Evolutionary conservation across 2,113 vertebrate species (phyloP), one percentile per base, ranked within the genome.

Genomic region (Heterochromis multidens): DNA sequence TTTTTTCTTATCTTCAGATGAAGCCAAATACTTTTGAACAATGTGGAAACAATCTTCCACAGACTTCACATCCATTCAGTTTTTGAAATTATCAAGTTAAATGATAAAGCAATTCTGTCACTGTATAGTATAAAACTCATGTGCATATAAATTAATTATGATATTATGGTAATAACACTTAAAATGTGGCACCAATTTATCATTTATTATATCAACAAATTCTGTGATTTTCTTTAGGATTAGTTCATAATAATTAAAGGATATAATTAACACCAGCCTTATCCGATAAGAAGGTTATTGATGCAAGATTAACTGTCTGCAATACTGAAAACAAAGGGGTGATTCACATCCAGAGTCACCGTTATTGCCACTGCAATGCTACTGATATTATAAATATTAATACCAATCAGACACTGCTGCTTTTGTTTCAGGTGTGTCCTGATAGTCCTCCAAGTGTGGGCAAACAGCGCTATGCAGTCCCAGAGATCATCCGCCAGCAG

Each of bases 401-500:
- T 27, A 37, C 19, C 12, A 78, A 25, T 67, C 13, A 79, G 16
- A 25, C 5, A n/a, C 5, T 79, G n/a, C 19, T 77, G 25, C 10
- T 70, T 78, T 82, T 70, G 19, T 87, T 90, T 67, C 88, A 95
- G 95, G 86, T 99, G 84, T 98, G 98, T 86, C 98, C 98, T 0
- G 94, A 96, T 43, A 97, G 96, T 85, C 97, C 97, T 0, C 98
- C 98, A 0, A 90, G 95, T 3, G 96, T 99, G 21, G 98, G 98
- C 8, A 99, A 98, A 60, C 94, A 96, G 40, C 95, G 96, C 4
- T 93, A 94, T 81, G 96, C 98, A 0, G 98, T 99, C 33, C 97
- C 97, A 77, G 98, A 99, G 82, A 97, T 99, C 80, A 83, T 98
- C 1, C 95, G 93, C 49, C 96, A 94, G 59, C 96, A 96, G 57